Percentiles rank a stretch among this genome's conserved stretches.
Conservation (phyloP, 1,140 invertebrate genomes). For the Nilaparvata lugens region DNA sequence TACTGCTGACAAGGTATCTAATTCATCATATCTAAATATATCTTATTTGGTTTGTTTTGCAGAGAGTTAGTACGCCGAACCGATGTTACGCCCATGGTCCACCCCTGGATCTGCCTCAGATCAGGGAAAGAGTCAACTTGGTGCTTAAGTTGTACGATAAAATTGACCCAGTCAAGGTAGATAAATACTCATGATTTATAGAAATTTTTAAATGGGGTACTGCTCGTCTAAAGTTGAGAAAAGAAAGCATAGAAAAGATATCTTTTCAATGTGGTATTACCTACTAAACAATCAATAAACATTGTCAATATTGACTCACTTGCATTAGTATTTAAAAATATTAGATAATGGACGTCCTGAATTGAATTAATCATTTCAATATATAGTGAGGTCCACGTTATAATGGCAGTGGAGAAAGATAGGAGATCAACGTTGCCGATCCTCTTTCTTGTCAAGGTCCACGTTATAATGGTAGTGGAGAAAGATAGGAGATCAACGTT, state of each 20-base stretch:
- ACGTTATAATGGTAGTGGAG: too few species aligned
- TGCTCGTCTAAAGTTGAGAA: too few species aligned
- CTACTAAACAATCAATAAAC: too few species aligned
- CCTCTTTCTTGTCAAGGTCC: too few species aligned
- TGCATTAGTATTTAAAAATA: too few species aligned
- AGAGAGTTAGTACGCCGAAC: constrained; percentile 46
- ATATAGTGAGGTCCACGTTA: too few species aligned
- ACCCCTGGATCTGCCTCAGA: constrained; percentile 65
- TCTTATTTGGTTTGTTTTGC: constrained; percentile 46
- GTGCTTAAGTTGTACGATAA: constrained; percentile 95
- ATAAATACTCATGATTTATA: constrained; percentile 9
- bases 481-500: too few species aligned
- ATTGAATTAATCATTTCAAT: too few species aligned
- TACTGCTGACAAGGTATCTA: constrained; percentile 60
- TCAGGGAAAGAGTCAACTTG: constrained; percentile 80
- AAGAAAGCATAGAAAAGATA: not conserved
- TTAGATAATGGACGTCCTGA: too few species aligned
- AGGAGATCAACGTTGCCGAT: too few species aligned
- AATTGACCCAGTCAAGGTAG: constrained; percentile 86
- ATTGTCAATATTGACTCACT: not conserved
- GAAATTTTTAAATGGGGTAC: too few species aligned
- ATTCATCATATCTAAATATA: constrained; percentile 29
- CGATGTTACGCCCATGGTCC: constrained; percentile 58
- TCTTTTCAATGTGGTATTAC: not conserved
- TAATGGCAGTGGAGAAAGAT: too few species aligned